Conservation (phyloP, 2,888 invertebrate species). For the Meteorus colon region DNA sequence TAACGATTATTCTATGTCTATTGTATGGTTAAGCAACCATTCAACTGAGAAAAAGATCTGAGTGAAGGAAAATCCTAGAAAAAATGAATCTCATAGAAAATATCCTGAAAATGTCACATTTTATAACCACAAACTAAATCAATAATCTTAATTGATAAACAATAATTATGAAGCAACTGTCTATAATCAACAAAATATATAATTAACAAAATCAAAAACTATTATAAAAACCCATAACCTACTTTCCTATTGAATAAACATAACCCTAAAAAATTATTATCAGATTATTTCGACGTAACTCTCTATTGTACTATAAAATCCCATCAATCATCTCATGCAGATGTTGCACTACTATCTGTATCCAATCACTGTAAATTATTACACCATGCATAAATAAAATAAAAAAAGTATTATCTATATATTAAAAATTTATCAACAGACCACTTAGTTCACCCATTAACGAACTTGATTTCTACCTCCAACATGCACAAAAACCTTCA, state of each 20-base stretch:
- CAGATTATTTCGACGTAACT: too few species aligned
- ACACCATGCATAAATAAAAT: conserved; percentile 1
- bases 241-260: too few species aligned
- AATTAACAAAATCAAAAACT: too few species aligned
- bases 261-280: too few species aligned
- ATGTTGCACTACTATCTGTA: neutral
- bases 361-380: neutral
- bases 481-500: neutral
- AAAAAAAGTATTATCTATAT: neutral
- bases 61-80: too few species aligned
- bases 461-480: neutral
- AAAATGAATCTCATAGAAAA: neutral
- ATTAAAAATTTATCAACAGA: neutral
- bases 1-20: neutral
- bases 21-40: neutral
- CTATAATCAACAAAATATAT: too few species aligned
- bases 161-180: too few species aligned
- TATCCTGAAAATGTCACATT: neutral
- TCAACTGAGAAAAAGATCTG: neutral
- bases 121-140: too few species aligned
- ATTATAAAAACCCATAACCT: too few species aligned
- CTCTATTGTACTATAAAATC: too few species aligned
- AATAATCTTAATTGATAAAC: too few species aligned
- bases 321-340: neutral
- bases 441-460: conserved; percentile 18